phyloP scores from a whole-genome alignment of 2,888 invertebrate genomes.

The Malachius bipustulatus region DNA sequence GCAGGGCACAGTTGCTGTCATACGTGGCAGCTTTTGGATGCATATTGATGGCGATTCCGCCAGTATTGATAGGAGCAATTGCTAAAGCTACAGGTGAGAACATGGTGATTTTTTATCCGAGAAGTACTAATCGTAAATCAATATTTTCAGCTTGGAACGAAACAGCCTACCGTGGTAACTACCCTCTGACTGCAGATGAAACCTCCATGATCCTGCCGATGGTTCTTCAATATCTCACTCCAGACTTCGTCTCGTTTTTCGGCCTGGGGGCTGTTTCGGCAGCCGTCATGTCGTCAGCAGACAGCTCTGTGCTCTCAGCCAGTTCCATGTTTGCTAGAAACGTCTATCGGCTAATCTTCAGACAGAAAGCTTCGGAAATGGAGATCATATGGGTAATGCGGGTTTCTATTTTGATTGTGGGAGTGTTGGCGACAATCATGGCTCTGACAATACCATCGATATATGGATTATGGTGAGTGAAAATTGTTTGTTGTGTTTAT shows the following conservation, averaged over 20 bases:
- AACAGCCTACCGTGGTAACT: conserved; percentile 70
- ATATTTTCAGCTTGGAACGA: conserved; percentile 90
- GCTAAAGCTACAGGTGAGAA: conserved; percentile 88
- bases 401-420: conserved; percentile 80
- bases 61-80: conserved; percentile 93
- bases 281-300: conserved; percentile 98
- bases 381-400: conserved; percentile 97
- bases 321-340: conserved; percentile 99
- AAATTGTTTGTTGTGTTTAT: no score
- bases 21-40: conserved; percentile 95
- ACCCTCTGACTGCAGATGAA: conserved; percentile 61
- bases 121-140: no score
- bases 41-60: conserved; percentile 93
- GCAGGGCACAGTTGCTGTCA: conserved; percentile 84
- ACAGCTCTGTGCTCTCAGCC: conserved; percentile 95
- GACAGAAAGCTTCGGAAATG: conserved; percentile 92
- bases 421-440: conserved; percentile 86
- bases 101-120: no score
- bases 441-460: conserved; percentile 95
- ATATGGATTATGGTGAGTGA: conserved; percentile 89
- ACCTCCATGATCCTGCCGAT: conserved; percentile 93
- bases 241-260: conserved; percentile 91
- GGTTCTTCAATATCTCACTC: conserved; percentile 93
- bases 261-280: conserved; percentile 97
- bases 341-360: conserved; percentile 93